Base-by-base conservation (phyloP, 64 coral and sea anemone genomes). In the Porites lutea region DNA sequence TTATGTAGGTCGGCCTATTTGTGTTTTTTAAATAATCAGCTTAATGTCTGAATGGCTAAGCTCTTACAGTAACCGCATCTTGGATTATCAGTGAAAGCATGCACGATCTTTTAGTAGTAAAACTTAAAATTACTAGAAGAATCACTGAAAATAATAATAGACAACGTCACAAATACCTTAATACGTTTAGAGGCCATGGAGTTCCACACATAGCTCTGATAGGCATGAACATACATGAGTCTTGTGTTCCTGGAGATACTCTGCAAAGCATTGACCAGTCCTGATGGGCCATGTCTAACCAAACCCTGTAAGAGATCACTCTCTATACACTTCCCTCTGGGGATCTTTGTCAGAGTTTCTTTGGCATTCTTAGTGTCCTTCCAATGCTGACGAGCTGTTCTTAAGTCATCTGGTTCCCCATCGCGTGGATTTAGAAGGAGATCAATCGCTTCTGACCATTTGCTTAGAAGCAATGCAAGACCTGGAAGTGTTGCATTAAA, bases 141-240 rank as follows among this genome's bases (percentile, higher is more conserved):
- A n/a, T n/a, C n/a, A n/a, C n/a, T n/a, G n/a, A n/a, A n/a, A n/a
- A n/a, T n/a, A n/a, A 37, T n/a, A n/a, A n/a, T n/a, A n/a, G 6
- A 27, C 23, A 6, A 44, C 10, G 2, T 10, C 10, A 8, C 14
- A 67, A 27, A 58, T 93, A 98, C 97, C 94, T 94, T 90, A 44
- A 98, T 96, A 60, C 97, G 87, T 58, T 73, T 89, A 46, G 97
- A 93, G n/a, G 93, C 94, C 66, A 93, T 70, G 46, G 22, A 77
- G 53, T 98, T 98, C 96, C 96, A 98, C 8, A 98, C 79, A 43
- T 90, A 98, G 65, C 96, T 98, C 87, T 98, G 96, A 88, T 98
- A 98, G 37, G 96, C 90, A 90, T 98, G 93, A n/a, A 98, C 93
- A 68, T 98, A 98, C 96, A 98, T 98, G 50, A 98, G 80, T 20